Conservation (phyloP, 1,140 invertebrate genomes). For the Brachionus rotundiformis region DNA sequence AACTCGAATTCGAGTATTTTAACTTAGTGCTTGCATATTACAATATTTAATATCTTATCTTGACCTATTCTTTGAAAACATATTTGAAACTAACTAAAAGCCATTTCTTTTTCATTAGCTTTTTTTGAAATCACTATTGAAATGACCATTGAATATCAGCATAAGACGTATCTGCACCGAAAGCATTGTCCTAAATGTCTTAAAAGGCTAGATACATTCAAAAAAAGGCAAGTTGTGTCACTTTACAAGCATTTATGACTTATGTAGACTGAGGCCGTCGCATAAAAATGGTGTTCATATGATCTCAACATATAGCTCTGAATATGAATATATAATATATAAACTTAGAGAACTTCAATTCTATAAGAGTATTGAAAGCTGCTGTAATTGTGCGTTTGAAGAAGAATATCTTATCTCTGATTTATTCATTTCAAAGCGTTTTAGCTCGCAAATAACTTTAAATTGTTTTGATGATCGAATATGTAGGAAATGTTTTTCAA, state of each 20-base stretch:
- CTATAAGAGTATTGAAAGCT: not conserved
- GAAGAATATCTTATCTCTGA: not conserved
- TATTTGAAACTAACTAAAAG: not conserved
- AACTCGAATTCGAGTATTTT: not conserved
- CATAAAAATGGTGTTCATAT: not conserved
- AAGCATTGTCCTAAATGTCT: not conserved
- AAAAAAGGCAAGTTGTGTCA: too few relatives aligned
- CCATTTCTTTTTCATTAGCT: not conserved
- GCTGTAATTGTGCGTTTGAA: not conserved
- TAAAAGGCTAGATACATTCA: not conserved
- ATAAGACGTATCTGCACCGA: not conserved
- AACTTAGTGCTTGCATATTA: not conserved
- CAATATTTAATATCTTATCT: not conserved
- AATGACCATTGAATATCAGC: not conserved
- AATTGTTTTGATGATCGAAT: not conserved
- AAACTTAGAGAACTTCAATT: not conserved
- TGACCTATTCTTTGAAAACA: not conserved
- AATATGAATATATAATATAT: not conserved
- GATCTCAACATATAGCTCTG: slow-evolving; percentile 4
- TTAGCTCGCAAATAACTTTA: not conserved
- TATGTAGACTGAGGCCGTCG: slow-evolving; percentile 5
- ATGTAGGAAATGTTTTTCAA: not conserved
- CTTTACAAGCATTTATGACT: not conserved
- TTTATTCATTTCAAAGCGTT: slow-evolving; percentile 1
- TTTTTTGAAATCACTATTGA: not conserved